Evolutionary conservation across 2,113 vertebrate genomes (phyloP), one percentile per base, ranked within the genome.

Genomic region (Bubo bubo): DNA sequence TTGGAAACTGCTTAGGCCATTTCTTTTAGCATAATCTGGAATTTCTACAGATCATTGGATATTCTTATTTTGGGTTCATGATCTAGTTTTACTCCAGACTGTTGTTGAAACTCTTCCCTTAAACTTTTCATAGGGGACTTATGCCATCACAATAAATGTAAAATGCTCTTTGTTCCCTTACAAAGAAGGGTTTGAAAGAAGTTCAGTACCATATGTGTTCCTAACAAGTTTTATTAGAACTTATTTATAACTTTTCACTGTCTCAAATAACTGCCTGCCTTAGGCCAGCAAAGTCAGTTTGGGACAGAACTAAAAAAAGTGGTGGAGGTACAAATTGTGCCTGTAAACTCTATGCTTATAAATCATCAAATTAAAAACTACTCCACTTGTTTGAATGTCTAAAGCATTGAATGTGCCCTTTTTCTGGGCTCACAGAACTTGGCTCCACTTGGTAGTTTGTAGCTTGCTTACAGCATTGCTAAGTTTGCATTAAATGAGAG

Each of bases 241-340:
- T 76, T 96, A 96, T 95, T 67, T 76, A 91, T 93, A 94, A 45
- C 88, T 93, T 92, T 86, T 83, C 53, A 13, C 49, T 82, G 14
- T 66, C 87, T 53, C 85, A 92, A 96, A 97, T 90, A 97, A 79
- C 95, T 76, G 90, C 85, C 34, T 89, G 84, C 76, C 83, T 96
- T 67, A 80, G 89, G 93, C 93, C 81, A 93, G 6, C 37, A 30
- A 53, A 93, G 87, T 91, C 81, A 70, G 30, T 70, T 91, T 94
- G 88, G 71, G 83, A 76, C 53, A 79, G 74, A 52, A 17, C 16
- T 17, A 17, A 32, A 24, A 18, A 4, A 9, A 27, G 34, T 34
- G 21, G 30, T 93, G 34, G 63, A 91, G 94, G 88, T 76, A 88
- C 82, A 87, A 37, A 66, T 79, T 70, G 90, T 94, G 90, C 87